Base-by-base conservation (phyloP, 2,113 vertebrate genomes). In the Pseudorhombus dupliciocellatus region DNA sequence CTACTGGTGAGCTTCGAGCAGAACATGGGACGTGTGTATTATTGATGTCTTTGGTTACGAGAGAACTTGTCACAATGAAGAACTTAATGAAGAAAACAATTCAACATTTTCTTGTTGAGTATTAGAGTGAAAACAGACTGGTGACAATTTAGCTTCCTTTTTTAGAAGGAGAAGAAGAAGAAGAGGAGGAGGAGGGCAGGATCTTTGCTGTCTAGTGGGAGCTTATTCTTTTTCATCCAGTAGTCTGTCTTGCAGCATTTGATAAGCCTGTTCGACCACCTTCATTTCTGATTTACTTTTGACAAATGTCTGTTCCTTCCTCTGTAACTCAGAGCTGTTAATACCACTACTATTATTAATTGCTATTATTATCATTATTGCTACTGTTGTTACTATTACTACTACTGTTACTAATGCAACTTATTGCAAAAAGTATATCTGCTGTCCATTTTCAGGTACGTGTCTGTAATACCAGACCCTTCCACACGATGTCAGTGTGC, bases 401-500 rank as follows among this genome's bases (percentile, higher is more conserved):
- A 91, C 91, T 93, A 84, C 87, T 93, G 89, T 91, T 92, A 91
- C 88, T 92, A 90, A 90, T 93, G 89, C 90, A 87, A 90, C 83
- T 87, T 92, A 89, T 86, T 91, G 90, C 89, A 92, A 89, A 90
- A 89, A 82, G 59, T 91, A 85, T 91, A 91, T 90, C 89, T 92
- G 91, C 92, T 93, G 90, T 93, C 86, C 90, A 93, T 92, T 93
- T 94, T 92, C 91, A 93, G 92, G 92, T 93, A 93, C 48, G 77
- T 77, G 87, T 93, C 90, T 94, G 93, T 93, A 86, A 93, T 87
- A 86, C 85, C 89, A 91, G 90, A 89, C 89, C 79, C 87, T 92
- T 92, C 91, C 92, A 91, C 91, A 85, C 89, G 88, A 92, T 93
- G 93, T 92, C 91, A 90, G 92, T 93, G 93, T 93, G 93, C 92